Base-by-base conservation (phyloP, 2,888 invertebrate species). In the Stegana nigrithorax region DNA sequence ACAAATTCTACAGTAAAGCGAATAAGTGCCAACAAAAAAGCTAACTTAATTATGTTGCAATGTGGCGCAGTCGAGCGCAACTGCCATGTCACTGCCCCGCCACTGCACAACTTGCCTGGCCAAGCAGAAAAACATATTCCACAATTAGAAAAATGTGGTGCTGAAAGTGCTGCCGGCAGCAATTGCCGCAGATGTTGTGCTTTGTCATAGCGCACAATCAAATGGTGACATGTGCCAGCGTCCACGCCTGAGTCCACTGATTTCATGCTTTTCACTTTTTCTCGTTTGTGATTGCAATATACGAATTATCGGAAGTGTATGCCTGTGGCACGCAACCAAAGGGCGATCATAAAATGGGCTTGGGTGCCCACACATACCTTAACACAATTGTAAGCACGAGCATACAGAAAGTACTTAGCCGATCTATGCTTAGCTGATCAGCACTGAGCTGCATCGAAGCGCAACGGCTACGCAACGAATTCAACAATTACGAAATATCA, bases 31-130 rank as follows among this genome's bases (percentile, higher is more conserved):
- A n/a, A 73, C 67, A 78, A 75, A 68, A 72, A 68, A 69, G 73
- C 70, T 14, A 25, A 42, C 42, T 57, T 73, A 80, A 80, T 80
- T 78, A 75, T 76, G 78, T 75, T 76, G 76, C 80, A 80, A 78
- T 62, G 70, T 73, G 80, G 73, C 60, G 80, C 80, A 73, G 72
- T 75, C 80, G 72, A 75, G 76, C 75, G 53, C 36, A 32, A 21
- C 53, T n/a, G 21, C 14, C 19, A 2, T 5, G 39, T 39, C 39
- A 10, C 17, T 39, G 12, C 29, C 39, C 39, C 39, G n/a, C n/a
- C n/a, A n/a, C n/a, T n/a, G n/a, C n/a, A n/a, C n/a, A n/a, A n/a
- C n/a, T n/a, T n/a, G n/a, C n/a, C n/a, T n/a, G n/a, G n/a, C n/a
- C n/a, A n/a, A n/a, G n/a, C n/a, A n/a, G n/a, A n/a, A n/a, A n/a